Evolutionary conservation across 2,113 vertebrate species (phyloP), one percentile per base, ranked within the genome.

Genomic region (Corydoras maculifer): DNA sequence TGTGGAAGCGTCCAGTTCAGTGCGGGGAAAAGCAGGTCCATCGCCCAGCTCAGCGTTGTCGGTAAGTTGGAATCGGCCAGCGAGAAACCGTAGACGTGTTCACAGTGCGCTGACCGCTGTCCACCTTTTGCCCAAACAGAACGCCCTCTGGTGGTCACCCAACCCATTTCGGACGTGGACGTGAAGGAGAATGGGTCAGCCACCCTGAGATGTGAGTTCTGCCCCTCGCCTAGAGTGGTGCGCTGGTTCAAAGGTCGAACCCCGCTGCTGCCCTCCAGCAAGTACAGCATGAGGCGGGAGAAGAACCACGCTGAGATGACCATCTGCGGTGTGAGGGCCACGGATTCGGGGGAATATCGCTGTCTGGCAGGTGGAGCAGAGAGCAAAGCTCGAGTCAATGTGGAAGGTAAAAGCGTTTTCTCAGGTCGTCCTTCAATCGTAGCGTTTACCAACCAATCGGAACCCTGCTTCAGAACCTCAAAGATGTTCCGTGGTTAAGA

Each of bases 11-110:
- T 98, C 68, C 86, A 94, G 70, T 98, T 98, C 84, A 91, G 89
- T 1, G 91, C 93, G 0, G 96, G 97, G 65, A 99, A 99, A 85
- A 93, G 94, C 8, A 94, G 92, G 74, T 96, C 93, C 65, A 86
- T 87, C 0, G 94, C 95, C 0, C 90, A 86, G 76, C 88, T 99
- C 0, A 87, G 87, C 0, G 94, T 99, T 68, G 94, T 90, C 82
- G 96, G 96, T 96, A 84, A 84, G 18, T 25, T 25, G 2, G 18
- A 25, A 25, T 25, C 18, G 18, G 18, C 18, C 18, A 2, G 18
- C 18, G 18, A 25, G 18, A 25, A 25, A 25, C 18, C 18, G 18
- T 25, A 25, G 18, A 25, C 18, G n/a, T 54, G 10, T 30, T 2
- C 30, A 35, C 32, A 35, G 3, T 35, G 6, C 30, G 25, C 18